Conservation (phyloP, 2,888 invertebrate genomes). For the Agrotis puta region DNA sequence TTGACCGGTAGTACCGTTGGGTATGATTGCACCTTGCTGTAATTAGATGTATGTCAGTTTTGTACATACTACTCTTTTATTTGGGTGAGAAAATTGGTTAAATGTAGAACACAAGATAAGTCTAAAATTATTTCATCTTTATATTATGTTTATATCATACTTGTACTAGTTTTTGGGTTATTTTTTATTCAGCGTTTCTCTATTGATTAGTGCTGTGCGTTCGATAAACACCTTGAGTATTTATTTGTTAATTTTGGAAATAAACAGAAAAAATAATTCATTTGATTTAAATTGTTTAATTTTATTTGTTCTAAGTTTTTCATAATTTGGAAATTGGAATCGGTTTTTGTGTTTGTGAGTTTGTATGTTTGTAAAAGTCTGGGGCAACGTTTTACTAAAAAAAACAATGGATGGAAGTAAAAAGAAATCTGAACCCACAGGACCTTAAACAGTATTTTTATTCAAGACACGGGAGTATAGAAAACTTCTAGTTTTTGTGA, state of each 20-base stretch:
- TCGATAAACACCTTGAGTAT: too few species aligned
- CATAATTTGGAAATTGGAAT: too few species aligned
- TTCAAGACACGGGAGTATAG: background rate
- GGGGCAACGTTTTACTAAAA: too few species aligned
- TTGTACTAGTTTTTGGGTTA: background rate
- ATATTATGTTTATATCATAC: background rate
- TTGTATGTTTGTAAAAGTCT: too few species aligned
- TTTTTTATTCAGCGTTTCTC: background rate
- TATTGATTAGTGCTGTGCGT: background rate
- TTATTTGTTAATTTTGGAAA: too few species aligned
- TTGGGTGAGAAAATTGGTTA: background rate
- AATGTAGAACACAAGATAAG: background rate
- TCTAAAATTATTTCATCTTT: background rate
- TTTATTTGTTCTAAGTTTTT: too few species aligned
- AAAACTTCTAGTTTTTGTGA: background rate
- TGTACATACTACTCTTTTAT: conserved; percentile 13
- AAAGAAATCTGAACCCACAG: too few species aligned
- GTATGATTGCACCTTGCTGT: conserved; percentile 58
- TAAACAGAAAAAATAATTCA: too few species aligned
- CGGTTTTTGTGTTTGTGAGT: too few species aligned
- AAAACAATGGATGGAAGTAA: too few species aligned
- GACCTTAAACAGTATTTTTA: too few species aligned
- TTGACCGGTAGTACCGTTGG: conserved; percentile 63
- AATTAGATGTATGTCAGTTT: conserved; percentile 57
- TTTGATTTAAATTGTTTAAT: too few species aligned